A percentile compares a stretch with the other conserved stretches of the same genome.
Evolutionary conservation across 1,140 invertebrate genomes (phyloP).

Genomic region (Sitodiplosis mosellana): DNA sequence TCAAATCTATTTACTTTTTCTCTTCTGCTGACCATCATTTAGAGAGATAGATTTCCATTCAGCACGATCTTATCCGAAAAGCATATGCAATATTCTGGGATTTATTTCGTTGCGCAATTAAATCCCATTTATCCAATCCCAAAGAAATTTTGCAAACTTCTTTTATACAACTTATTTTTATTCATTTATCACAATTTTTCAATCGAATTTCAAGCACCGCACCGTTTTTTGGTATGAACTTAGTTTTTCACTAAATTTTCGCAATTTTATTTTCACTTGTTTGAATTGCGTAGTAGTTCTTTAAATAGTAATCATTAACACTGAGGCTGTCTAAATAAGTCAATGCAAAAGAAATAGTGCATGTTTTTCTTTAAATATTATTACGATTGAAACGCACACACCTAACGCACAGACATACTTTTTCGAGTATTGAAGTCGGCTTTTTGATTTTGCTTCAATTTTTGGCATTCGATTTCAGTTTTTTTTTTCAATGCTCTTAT

Average conservation of each 20-base stretch:
- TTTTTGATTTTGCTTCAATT: background rate
- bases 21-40: too few species aligned
- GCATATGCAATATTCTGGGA: too few species aligned
- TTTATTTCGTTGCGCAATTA: too few species aligned
- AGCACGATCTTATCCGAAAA: too few species aligned
- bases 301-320: too few species aligned
- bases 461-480: background rate
- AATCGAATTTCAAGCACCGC: background rate
- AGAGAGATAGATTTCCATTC: too few species aligned
- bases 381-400: background rate
- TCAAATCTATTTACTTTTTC: too few species aligned
- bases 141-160: too few species aligned
- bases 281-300: background rate
- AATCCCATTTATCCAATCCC: too few species aligned
- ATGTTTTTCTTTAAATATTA: constrained; percentile 3
- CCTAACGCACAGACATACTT: background rate
- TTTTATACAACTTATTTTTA: too few species aligned
- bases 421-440: constrained; percentile 2
- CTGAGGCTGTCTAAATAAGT: too few species aligned
- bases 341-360: constrained; percentile 1
- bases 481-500: background rate
- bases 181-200: too few species aligned
- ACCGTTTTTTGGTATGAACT: constrained; percentile 1
- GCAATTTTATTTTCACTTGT: background rate
- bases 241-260: background rate